phyloP scores from a whole-genome alignment of 2,888 invertebrate species.

The Drosophila parthenogenetica region DNA sequence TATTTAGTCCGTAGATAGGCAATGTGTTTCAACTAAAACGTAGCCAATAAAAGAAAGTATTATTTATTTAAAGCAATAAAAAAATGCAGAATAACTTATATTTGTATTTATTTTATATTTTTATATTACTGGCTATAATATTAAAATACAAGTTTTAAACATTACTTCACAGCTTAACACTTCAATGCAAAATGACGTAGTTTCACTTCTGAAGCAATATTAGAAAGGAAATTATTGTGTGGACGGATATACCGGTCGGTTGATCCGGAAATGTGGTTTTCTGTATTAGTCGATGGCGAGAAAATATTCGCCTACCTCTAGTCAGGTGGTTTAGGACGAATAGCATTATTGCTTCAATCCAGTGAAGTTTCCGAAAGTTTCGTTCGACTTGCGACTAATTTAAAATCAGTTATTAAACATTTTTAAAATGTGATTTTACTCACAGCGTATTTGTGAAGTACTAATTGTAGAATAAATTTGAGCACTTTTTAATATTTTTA shows the following conservation, averaged over 20 bases:
- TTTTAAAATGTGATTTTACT: too few relatives aligned
- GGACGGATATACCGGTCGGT: slow-evolving; percentile 54
- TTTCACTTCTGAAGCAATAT: slow-evolving; percentile 7
- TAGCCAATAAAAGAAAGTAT: too few relatives aligned
- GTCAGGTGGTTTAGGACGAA: slow-evolving; percentile 13
- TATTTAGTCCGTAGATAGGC: slow-evolving; percentile 34
- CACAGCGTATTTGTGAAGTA: too few relatives aligned
- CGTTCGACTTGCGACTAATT: slow-evolving; percentile 67
- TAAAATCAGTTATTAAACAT: too few relatives aligned
- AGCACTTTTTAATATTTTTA: too few relatives aligned
- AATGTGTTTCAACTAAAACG: slow-evolving; percentile 4
- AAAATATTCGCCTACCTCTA: slow-evolving; percentile 50
- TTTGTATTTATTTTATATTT: too few relatives aligned
- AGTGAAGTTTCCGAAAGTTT: slow-evolving; percentile 59
- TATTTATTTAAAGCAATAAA: too few relatives aligned
- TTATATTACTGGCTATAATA: too few relatives aligned
- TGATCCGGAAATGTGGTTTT: slow-evolving; percentile 74
- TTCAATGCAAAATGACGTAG: slow-evolving; percentile 21
- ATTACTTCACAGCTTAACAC: slow-evolving; percentile 13
- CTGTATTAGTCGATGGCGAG: slow-evolving; percentile 68
- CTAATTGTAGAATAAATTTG: too few relatives aligned
- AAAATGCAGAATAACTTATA: too few relatives aligned
- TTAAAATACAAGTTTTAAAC: too few relatives aligned
- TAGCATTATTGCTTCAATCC: slow-evolving; percentile 12
- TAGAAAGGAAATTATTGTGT: slow-evolving; percentile 22